Evolutionary conservation across 1,140 invertebrate genomes (phyloP).

Genomic region (Hyphantria cunea): DNA sequence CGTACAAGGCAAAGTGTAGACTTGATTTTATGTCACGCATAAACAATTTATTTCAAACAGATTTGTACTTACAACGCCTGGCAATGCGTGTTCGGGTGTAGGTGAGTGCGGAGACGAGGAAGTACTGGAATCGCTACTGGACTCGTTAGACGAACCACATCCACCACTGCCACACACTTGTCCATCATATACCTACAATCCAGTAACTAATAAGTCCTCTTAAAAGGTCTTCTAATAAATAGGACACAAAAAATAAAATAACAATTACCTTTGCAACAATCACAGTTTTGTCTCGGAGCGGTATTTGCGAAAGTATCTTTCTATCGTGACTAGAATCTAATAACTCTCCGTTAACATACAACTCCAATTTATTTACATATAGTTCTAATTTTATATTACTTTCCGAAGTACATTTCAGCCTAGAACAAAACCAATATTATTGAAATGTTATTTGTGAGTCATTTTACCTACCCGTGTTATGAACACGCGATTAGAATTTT

Average conservation of each 20-base stretch:
- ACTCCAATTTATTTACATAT: constrained; percentile 93
- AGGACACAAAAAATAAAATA: too few species aligned
- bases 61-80: constrained; percentile 90
- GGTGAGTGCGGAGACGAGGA: constrained; percentile 93
- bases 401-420: constrained; percentile 87
- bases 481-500: too few species aligned
- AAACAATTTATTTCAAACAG: too few species aligned
- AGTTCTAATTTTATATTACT: constrained; percentile 93
- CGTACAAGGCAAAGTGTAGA: too few species aligned
- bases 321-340: constrained; percentile 94
- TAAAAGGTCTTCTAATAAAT: too few species aligned
- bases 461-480: too few species aligned
- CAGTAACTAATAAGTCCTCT: neutral
- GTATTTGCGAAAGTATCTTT: constrained; percentile 93
- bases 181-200: constrained; percentile 63
- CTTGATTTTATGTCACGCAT: too few species aligned
- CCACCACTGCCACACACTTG: constrained; percentile 73
- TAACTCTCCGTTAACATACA: constrained; percentile 94
- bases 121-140: constrained; percentile 93
- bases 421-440: constrained; percentile 43
- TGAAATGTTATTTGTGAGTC: too few species aligned
- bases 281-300: constrained; percentile 95
- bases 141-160: constrained; percentile 83
- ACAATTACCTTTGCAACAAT: constrained; percentile 89
- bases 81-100: constrained; percentile 93